phyloP scores from a whole-genome alignment of 2,888 invertebrate species.

The Lysandra coridon region DNA sequence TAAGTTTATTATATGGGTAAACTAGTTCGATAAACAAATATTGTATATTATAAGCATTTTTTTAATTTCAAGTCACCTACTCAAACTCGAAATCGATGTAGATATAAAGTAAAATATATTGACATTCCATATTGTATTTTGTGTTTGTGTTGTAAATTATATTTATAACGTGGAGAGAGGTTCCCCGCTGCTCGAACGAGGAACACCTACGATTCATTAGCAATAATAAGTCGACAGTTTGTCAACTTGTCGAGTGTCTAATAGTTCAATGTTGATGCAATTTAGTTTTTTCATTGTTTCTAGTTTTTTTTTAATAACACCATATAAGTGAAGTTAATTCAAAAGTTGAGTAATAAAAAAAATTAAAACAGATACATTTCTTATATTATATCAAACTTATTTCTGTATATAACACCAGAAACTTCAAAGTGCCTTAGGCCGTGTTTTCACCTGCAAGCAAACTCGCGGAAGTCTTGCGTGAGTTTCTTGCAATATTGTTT shows the following conservation, averaged over 20 bases:
- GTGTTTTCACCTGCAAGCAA: too few species aligned
- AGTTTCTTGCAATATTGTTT: too few species aligned
- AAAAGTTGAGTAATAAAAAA: constrained; percentile 25
- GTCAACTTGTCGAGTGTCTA: constrained; percentile 10
- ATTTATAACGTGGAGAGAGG: constrained; percentile 38
- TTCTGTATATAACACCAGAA: neutral
- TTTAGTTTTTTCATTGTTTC: constrained; percentile 27
- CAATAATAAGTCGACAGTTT: constrained; percentile 18
- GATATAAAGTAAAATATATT: constrained; percentile 79
- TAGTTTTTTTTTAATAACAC: constrained; percentile 24
- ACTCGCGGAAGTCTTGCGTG: too few species aligned
- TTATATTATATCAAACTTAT: constrained; percentile 13
- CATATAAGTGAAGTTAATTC: constrained; percentile 1
- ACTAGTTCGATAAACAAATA: constrained; percentile 53
- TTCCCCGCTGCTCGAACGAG: neutral
- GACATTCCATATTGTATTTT: constrained; percentile 78
- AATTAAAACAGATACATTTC: constrained; percentile 16
- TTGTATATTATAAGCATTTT: constrained; percentile 73
- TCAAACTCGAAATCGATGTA: constrained; percentile 73
- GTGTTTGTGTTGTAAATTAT: constrained; percentile 68
- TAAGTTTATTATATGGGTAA: constrained; percentile 53
- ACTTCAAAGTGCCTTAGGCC: neutral
- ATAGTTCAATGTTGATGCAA: constrained; percentile 25
- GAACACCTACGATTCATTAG: constrained; percentile 5
- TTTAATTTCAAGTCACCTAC: constrained; percentile 70